Evolutionary conservation across 2,888 invertebrate genomes (phyloP).

Genomic region (Dysmachus trigonus): DNA sequence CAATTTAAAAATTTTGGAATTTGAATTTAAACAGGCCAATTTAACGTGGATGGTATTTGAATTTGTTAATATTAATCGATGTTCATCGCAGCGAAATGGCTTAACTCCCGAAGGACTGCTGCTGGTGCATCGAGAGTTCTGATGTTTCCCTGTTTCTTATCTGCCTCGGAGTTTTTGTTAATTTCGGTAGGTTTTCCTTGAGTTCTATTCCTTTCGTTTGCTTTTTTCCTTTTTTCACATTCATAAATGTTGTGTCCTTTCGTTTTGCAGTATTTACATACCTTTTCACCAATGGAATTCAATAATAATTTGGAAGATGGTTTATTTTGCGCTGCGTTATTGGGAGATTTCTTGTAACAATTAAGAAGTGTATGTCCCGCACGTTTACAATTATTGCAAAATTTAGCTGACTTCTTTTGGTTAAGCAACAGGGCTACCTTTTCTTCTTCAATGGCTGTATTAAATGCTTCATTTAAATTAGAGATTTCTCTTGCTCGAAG

Average conservation of each 20-base stretch:
- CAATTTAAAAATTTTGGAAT: not conserved
- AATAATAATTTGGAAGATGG: not conserved
- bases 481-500: slow-evolving; percentile 31
- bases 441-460: slow-evolving; percentile 31
- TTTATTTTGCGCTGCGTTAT: not conserved
- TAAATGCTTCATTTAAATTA: slow-evolving; percentile 31
- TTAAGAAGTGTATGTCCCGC: not conserved
- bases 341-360: not conserved
- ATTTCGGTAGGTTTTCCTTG: not conserved
- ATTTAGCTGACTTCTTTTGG: not conserved
- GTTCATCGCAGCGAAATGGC: not conserved
- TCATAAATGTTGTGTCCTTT: not conserved
- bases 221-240: not conserved
- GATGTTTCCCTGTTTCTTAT: not conserved
- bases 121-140: not conserved
- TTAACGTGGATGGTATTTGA: not conserved
- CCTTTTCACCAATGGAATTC: not conserved
- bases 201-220: not conserved
- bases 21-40: not conserved
- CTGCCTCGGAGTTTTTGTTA: not conserved
- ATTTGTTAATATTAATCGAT: not conserved
- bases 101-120: not conserved
- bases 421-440: slow-evolving; percentile 32
- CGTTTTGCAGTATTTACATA: not conserved
- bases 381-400: not conserved